Percentiles rank a stretch among this genome's conserved stretches.
Evolutionary conservation across 2,113 vertebrate genomes (phyloP).

Genomic region (Nipponia nippon): DNA sequence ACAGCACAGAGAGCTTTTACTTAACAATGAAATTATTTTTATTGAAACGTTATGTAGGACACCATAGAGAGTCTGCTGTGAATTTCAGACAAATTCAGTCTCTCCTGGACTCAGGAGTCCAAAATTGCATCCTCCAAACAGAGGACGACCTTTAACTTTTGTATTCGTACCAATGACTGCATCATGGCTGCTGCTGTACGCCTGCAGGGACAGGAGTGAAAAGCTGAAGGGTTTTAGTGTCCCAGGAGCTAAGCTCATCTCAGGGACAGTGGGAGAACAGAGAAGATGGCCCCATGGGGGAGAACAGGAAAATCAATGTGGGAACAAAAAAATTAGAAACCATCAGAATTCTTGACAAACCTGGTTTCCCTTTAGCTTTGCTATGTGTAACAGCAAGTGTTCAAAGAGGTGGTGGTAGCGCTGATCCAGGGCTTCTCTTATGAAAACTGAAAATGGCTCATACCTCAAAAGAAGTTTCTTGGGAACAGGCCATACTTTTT

Average conservation of each 20-base stretch:
- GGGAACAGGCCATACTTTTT: not conserved
- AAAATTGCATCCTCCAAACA: not conserved
- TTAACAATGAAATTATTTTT: not conserved
- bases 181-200: not conserved
- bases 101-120: not conserved
- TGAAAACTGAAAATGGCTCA: not conserved
- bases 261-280: not conserved
- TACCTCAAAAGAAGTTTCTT: not conserved
- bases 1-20: not conserved
- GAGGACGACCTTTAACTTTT: not conserved
- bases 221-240: not conserved
- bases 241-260: not conserved
- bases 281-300: not conserved
- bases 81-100: not conserved
- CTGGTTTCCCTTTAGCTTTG: not conserved
- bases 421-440: not conserved
- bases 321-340: not conserved
- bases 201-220: not conserved
- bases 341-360: not conserved
- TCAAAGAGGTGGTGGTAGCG: not conserved
- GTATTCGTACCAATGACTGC: fast-evolving
- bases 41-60: not conserved
- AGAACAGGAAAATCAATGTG: not conserved
- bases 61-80: not conserved
- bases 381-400: not conserved